A percentile compares a stretch with the other conserved stretches of the same genome.
Evolutionary conservation across 2,888 invertebrate genomes (phyloP).

Genomic region (Leptinotarsa peninsularis): DNA sequence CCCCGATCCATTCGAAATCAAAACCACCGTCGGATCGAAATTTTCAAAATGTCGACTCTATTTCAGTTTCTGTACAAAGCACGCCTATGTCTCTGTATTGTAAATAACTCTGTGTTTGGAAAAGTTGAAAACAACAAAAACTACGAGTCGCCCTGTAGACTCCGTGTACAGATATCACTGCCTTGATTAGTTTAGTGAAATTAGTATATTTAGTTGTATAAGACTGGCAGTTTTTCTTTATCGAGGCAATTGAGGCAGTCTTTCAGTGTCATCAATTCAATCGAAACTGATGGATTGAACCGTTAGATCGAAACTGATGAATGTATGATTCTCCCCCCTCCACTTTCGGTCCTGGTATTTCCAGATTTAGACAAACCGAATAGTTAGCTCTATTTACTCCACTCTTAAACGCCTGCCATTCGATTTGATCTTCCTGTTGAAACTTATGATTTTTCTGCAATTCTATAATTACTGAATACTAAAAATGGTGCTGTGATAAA

Average conservation of each 20-base stretch:
- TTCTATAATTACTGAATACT: slow-evolving; percentile 33
- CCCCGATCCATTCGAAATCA: background rate
- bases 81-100: slow-evolving; percentile 31
- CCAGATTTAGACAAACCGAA: background rate
- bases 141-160: slow-evolving; percentile 53
- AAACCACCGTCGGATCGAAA: background rate
- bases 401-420: slow-evolving; percentile 21
- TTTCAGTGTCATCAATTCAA: slow-evolving; percentile 11
- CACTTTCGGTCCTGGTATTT: background rate
- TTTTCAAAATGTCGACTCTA: slow-evolving; percentile 9
- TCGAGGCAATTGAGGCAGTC: slow-evolving; percentile 18
- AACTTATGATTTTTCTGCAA: slow-evolving; percentile 38
- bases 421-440: slow-evolving; percentile 21
- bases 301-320: background rate
- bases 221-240: slow-evolving; percentile 56
- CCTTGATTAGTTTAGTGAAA: slow-evolving; percentile 55
- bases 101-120: slow-evolving; percentile 35
- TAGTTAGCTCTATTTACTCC: background rate
- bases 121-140: slow-evolving; percentile 36
- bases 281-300: background rate
- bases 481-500: slow-evolving; percentile 45
- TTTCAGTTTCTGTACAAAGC: slow-evolving; percentile 34
- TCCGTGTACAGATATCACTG: slow-evolving; percentile 58
- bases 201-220: slow-evolving; percentile 57
- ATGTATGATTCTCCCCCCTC: no score